These are phyloP conservation scores for Carollia perspicillata DNA, from an alignment of 2,113 vertebrate species.

Conservation along the genomic window DNA sequence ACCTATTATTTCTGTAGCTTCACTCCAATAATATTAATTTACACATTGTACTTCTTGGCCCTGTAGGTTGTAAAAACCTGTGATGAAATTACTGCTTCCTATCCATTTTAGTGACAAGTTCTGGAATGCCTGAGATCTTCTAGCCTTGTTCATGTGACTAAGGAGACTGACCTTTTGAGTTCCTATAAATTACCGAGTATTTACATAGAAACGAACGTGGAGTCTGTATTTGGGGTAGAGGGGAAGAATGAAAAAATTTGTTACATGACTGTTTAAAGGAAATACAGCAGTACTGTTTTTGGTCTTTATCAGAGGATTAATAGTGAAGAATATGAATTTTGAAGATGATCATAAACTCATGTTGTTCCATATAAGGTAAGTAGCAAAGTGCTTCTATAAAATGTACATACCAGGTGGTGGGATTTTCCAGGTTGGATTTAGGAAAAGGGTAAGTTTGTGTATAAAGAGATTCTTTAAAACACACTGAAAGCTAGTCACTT, in stretches of 20 bases:
- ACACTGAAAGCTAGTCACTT: background rate
- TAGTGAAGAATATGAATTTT: background rate
- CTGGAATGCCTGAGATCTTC: background rate
- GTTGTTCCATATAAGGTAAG: background rate
- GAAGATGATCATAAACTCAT: background rate
- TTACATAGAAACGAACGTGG: background rate
- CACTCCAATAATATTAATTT: background rate
- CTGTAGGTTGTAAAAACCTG: background rate
- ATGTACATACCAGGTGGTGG: background rate
- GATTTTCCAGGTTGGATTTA: constrained; percentile 23
- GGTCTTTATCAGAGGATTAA: constrained; percentile 8
- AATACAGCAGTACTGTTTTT: background rate
- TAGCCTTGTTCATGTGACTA: background rate
- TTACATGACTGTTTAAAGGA: constrained; percentile 22
- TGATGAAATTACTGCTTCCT: background rate
- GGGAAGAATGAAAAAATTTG: background rate
- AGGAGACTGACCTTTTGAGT: constrained; percentile 19
- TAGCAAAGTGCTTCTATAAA: background rate
- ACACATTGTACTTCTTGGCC: background rate
- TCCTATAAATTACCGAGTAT: constrained; percentile 35
- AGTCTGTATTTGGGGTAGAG: background rate
- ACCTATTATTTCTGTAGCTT: constrained; percentile 12
- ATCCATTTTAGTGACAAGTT: background rate
- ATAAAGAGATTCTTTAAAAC: constrained; percentile 14
- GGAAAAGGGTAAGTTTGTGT: constrained; percentile 11